A percentile compares a stretch with the other conserved stretches of the same genome.
Evolutionary conservation across 2,888 invertebrate species (phyloP).

Genomic region (Hydropsyche betteni): DNA sequence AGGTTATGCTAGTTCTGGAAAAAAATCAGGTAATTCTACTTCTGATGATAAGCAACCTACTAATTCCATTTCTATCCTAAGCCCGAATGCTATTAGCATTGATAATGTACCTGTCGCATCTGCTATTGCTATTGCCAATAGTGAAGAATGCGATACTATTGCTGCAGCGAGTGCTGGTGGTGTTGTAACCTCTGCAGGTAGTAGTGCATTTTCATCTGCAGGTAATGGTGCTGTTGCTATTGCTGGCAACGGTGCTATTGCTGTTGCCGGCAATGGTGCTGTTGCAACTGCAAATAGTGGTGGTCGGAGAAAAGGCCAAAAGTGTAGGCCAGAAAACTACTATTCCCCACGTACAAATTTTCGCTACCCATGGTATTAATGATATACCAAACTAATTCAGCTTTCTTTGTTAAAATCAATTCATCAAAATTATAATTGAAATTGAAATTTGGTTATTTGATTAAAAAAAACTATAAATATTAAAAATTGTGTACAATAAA

Average conservation of each 20-base stretch:
- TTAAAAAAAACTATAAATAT: no score
- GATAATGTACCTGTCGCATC: background rate
- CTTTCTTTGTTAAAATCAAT: no score
- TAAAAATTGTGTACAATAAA: no score
- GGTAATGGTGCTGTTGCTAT: background rate
- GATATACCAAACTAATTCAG: no score
- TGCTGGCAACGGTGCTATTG: background rate
- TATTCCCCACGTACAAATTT: no score
- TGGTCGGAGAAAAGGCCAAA: background rate
- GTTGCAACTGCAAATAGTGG: background rate
- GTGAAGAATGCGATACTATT: background rate
- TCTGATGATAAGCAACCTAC: background rate
- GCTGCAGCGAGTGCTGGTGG: background rate
- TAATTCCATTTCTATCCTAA: background rate
- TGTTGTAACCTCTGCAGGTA: background rate
- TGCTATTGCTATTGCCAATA: background rate
- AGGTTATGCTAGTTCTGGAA: constrained; percentile 24
- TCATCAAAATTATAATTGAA: no score
- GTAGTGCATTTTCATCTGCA: background rate
- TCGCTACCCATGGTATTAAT: no score
- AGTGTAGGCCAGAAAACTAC: no score
- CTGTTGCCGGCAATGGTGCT: background rate
- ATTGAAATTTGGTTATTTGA: no score
- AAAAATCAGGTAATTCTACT: background rate
- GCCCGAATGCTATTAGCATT: no score